phyloP scores from a whole-genome alignment of 1,140 invertebrate species.

The Listronotus bonariensis region DNA sequence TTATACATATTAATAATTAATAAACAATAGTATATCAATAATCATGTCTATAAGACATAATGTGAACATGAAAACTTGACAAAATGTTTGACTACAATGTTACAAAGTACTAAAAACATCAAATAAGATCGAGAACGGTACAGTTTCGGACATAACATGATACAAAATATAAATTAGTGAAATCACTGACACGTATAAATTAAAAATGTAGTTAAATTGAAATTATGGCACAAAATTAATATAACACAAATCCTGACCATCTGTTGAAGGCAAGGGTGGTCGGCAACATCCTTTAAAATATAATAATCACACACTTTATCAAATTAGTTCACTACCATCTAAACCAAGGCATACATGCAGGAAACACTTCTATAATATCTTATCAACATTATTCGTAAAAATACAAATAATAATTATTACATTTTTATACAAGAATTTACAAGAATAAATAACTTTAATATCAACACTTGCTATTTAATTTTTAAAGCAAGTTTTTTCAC shows the following conservation, averaged over 20 bases:
- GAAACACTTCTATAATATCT: slow-evolving; percentile 36
- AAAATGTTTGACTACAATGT: slow-evolving; percentile 52
- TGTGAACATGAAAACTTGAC: slow-evolving; percentile 53
- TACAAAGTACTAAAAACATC: slow-evolving; percentile 16
- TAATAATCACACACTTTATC: slow-evolving; percentile 54
- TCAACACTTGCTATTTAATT: slow-evolving; percentile 38
- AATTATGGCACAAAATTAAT: slow-evolving; percentile 49
- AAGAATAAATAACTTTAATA: slow-evolving; percentile 51
- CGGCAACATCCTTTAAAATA: slow-evolving; percentile 45
- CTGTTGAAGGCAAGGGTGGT: slow-evolving; percentile 49
- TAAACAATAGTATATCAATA: slow-evolving; percentile 57
- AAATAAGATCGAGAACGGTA: slow-evolving; percentile 19
- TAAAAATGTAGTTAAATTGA: slow-evolving; percentile 20
- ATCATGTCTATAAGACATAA: slow-evolving; percentile 54
- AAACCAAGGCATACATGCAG: slow-evolving; percentile 46
- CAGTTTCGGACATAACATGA: slow-evolving; percentile 1
- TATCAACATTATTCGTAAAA: slow-evolving; percentile 27
- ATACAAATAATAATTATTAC: slow-evolving; percentile 35
- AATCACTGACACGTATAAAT: slow-evolving; percentile 2
- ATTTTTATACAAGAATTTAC: slow-evolving; percentile 45
- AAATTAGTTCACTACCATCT: slow-evolving; percentile 48
- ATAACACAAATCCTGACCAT: slow-evolving; percentile 41
- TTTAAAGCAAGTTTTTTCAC: slow-evolving; percentile 2
- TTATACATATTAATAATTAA: slow-evolving; percentile 55
- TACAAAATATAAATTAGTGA: slow-evolving; percentile 7